phyloP scores from a whole-genome alignment of 2,113 vertebrate genomes.

The Podilymbus podiceps region DNA sequence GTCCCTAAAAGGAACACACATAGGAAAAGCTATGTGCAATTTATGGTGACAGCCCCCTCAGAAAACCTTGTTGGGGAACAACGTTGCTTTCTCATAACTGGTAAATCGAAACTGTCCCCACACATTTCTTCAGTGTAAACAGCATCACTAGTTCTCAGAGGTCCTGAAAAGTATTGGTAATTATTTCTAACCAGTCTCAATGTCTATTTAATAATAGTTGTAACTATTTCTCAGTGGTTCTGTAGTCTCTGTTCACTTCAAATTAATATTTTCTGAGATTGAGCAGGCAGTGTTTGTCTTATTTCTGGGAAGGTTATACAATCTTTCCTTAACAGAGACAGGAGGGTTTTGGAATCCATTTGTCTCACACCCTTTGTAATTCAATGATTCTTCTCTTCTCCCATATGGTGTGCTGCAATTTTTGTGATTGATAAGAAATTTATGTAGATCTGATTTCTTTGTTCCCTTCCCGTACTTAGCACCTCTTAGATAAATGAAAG shows the following conservation, averaged over 20 bases:
- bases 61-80: background rate
- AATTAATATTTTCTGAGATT: background rate
- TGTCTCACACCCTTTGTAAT: background rate
- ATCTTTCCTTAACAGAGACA: background rate
- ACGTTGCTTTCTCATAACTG: background rate
- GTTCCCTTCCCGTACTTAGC: background rate
- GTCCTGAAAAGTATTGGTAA: background rate
- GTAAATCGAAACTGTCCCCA: background rate
- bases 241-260: background rate
- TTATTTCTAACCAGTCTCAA: background rate
- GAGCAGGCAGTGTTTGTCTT: background rate
- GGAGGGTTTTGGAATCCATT: background rate
- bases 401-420: background rate
- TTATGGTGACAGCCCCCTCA: background rate
- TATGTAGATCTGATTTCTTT: background rate
- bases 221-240: background rate
- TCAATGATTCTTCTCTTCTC: background rate
- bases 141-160: background rate
- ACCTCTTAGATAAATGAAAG: background rate
- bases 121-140: background rate
- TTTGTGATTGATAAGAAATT: background rate
- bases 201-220: background rate
- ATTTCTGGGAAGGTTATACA: background rate
- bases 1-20: background rate
- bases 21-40: background rate